Evolutionary conservation across 2,113 vertebrate species (phyloP), one percentile per base, ranked within the genome.

Genomic region (Sinocyclocheilus anshuiensis): DNA sequence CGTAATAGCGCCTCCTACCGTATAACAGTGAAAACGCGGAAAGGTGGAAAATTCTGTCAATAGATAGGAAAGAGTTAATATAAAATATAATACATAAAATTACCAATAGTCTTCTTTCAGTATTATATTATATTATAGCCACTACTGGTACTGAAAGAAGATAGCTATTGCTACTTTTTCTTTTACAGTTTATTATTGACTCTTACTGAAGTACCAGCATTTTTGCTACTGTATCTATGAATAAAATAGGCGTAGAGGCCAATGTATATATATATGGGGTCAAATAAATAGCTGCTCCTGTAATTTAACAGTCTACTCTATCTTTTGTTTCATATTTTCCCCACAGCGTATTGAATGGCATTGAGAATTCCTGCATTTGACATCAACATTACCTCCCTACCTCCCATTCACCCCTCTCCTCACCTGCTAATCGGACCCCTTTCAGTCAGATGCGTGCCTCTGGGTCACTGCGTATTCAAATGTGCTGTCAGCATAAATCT

Each of bases 401-500:
- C 80, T 72, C 84, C 59, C 33, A 45, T 50, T 45, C 61, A 29
- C 33, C n/a, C 57, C 63, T 75, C 29, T 59, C 24, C n/a, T 61
- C 65, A 29, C 75, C 42, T 65, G 16, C 57, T 72, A 39, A 33
- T 48, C 57, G 24, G 57, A 12, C 50, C 65, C 50, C 29, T 80
- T 33, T 10, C 39, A 83, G 67, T 86, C 88, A 84, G 71, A 84
- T 78, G 55, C 48, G 55, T 71, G 65, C 72, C 88, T 82, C 72
- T 39, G 59, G 81, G 74, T 80, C 87, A 29, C 39, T 39, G 55
- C 45, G n/a, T 83, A 89, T 89, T 87, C 77, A 89, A 72, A 87
- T 88, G 81, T 33, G 59, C 75, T 74, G 80, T 89, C 87, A 89
- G 86, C 87, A 75, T 88, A 83, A 85, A 88, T 90, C 67, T 86